Evolutionary conservation across 2,113 vertebrate genomes (phyloP), one percentile per base, ranked within the genome.

Genomic region (Galemys pyrenaicus): DNA sequence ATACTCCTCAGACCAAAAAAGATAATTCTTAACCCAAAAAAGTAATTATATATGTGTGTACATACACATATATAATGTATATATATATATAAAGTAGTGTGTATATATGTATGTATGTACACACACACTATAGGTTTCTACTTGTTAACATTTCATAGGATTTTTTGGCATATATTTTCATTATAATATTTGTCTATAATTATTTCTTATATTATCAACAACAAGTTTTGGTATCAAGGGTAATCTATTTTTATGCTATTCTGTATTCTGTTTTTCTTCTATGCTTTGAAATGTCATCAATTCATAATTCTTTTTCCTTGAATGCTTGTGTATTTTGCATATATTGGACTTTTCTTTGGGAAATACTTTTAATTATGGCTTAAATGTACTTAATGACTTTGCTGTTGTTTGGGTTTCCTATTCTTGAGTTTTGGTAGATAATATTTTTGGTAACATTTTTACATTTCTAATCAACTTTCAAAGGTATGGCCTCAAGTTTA

Each of bases 381-480:
- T 88, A 84, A 75, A 92, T 37, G 62, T 64, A 7, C 67, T 65
- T 73, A 35, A 22, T 71, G 32, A 0, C 65, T 81, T 80, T 81
- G 11, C 67, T 82, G 78, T 44, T 86, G 4, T 30, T 86, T 82
- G 11, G 6, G n/a, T n/a, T 92, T 92, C 89, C 39, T 77, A 28
- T 86, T 85, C 80, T 92, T 92, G 4, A 37, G 0, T 92, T 96
- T 81, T 9, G 39, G 35, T 82, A 77, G 12, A 44, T 77, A 12
- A 10, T 58, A 62, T 37, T 51, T 92, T 89, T 95, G 39, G 44
- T 35, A 92, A 89, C 24, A 75, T 78, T 87, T 82, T 90, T 10
- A 37, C 20, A 51, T 67, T 94, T 94, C 49, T 89, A 62, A 74
- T n/a, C 19, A 92, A 67, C 44, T 87, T 87, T 94, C 56, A 71